These are phyloP conservation scores for Cyprinodon tularosa DNA, from an alignment of 2,113 vertebrate genomes.

Conservation along the genomic window DNA sequence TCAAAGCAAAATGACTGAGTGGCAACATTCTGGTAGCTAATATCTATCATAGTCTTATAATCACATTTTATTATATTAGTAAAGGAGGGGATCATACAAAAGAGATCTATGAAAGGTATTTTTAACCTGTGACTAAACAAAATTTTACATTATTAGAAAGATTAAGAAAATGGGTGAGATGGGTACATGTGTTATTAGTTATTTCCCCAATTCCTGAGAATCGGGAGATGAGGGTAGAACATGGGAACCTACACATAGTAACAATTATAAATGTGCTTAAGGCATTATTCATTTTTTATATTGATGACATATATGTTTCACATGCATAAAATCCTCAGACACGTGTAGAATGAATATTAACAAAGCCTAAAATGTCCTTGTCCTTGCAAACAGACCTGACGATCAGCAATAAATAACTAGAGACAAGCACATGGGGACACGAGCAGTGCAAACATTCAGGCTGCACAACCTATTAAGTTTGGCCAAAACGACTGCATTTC, in stretches of 20 bases:
- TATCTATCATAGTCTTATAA: neutral
- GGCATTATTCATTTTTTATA: neutral
- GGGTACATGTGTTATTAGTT: neutral
- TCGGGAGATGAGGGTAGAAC: neutral
- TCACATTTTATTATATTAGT: neutral
- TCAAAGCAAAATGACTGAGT: neutral
- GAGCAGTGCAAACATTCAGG: conserved; percentile 63
- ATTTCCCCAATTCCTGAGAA: neutral
- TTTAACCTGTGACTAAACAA: neutral
- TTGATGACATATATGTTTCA: neutral
- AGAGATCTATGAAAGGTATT: too few relatives aligned
- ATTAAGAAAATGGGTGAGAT: neutral
- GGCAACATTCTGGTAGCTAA: neutral
- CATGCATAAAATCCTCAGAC: conserved; percentile 44
- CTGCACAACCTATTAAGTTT: conserved; percentile 59
- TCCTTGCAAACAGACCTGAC: conserved; percentile 38
- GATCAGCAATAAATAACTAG: conserved; percentile 63
- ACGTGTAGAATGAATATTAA: conserved; percentile 32
- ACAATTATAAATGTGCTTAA: neutral
- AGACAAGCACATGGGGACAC: conserved; percentile 57
- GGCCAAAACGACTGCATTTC: conserved; percentile 72
- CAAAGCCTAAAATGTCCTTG: conserved; percentile 12
- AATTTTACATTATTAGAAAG: neutral
- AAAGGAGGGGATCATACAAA: neutral
- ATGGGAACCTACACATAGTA: neutral